phyloP scores from a whole-genome alignment of 2,797 vertebrate genomes.

The Octomys mimax region DNA sequence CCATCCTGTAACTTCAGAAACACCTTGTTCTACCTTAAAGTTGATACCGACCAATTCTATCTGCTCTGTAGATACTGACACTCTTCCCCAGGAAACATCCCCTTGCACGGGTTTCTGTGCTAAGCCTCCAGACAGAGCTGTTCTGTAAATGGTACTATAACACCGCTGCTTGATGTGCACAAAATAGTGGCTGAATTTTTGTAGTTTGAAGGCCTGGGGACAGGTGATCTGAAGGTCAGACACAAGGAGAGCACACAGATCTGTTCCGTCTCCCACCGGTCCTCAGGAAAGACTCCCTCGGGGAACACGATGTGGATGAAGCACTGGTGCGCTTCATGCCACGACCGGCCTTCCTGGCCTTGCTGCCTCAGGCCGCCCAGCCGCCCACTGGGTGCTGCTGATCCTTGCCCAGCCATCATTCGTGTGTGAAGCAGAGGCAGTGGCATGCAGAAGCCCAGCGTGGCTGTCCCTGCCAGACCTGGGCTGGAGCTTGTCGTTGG shows the following conservation, averaged over 20 bases:
- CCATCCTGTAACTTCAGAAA: not conserved
- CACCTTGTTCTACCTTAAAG: not conserved
- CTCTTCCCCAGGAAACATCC: not conserved
- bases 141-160: not conserved
- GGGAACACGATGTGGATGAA: not conserved
- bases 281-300: not conserved
- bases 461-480: not conserved
- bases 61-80: not conserved
- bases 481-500: not conserved
- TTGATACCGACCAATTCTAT: not conserved
- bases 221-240: not conserved
- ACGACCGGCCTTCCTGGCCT: too few species aligned
- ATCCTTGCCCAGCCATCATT: not conserved
- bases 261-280: not conserved
- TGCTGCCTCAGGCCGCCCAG: not conserved
- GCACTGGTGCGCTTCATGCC: not conserved
- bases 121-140: not conserved
- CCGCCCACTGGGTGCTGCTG: not conserved
- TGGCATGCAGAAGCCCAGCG: not conserved
- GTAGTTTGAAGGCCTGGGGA: not conserved
- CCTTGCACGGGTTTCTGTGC: not conserved
- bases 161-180: not conserved
- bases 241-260: not conserved
- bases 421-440: not conserved
- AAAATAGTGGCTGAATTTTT: not conserved